Conservation (phyloP, 2,888 invertebrate species). For the Schrankia costaestrigalis region DNA sequence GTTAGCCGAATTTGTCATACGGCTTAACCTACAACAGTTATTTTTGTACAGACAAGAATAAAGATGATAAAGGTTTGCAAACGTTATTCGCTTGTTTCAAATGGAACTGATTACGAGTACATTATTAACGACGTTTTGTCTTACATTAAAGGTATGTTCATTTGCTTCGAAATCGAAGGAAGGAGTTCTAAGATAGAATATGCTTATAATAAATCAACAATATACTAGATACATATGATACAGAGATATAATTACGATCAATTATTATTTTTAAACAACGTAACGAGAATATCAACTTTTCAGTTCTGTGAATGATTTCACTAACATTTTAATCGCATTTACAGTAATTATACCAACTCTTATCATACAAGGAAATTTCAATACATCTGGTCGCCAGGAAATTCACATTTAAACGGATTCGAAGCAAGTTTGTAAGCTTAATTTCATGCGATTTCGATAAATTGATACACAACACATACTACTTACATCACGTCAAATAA, state of each 20-base stretch:
- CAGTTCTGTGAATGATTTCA: slow-evolving; percentile 80
- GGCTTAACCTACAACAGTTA: slow-evolving; percentile 11
- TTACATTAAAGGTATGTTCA: slow-evolving; percentile 20
- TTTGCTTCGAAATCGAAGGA: slow-evolving; percentile 34
- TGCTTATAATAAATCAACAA: slow-evolving; percentile 77
- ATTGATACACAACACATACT: slow-evolving; percentile 53
- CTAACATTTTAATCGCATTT: slow-evolving; percentile 67
- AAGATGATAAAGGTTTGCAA: no score
- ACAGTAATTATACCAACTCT: slow-evolving; percentile 37
- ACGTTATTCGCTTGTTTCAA: no score
- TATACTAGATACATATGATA: slow-evolving; percentile 69
- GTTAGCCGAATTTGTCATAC: slow-evolving; percentile 2
- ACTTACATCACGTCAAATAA: slow-evolving; percentile 20
- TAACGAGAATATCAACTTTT: slow-evolving; percentile 78
- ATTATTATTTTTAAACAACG: slow-evolving; percentile 66
- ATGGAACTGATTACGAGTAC: no score
- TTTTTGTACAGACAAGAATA: no score
- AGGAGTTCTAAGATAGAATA: slow-evolving; percentile 48
- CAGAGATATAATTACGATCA: slow-evolving; percentile 64
- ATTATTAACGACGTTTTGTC: no score
- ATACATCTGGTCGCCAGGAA: slow-evolving; percentile 34
- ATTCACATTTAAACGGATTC: slow-evolving; percentile 52
- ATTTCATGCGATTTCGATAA: slow-evolving; percentile 50
- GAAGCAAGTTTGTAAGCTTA: slow-evolving; percentile 61
- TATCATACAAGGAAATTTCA: slow-evolving; percentile 27